A percentile compares a stretch with the other conserved stretches of the same genome.
These are phyloP conservation scores for Macrosiphum euphorbiae DNA, from an alignment of 2,888 invertebrate species.

Conservation along the genomic window DNA sequence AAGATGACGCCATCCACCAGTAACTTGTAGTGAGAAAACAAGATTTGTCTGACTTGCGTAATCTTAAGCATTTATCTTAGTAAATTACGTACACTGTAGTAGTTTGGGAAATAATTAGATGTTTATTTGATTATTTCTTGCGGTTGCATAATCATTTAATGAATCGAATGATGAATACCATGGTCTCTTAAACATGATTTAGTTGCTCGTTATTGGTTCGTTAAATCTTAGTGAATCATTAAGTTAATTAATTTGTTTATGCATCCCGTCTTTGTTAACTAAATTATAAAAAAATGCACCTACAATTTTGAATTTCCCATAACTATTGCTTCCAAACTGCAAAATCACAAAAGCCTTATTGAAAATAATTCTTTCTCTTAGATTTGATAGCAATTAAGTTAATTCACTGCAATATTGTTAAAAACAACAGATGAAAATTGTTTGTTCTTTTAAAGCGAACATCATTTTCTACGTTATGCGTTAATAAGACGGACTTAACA, in stretches of 20 bases:
- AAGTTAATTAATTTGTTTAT: background rate
- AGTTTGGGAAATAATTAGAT: background rate
- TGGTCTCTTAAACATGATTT: background rate
- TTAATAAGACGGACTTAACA: background rate
- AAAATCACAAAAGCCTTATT: background rate
- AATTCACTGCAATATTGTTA: background rate
- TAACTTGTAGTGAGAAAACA: no score
- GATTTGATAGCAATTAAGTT: background rate
- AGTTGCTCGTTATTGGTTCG: background rate
- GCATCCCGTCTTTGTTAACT: background rate
- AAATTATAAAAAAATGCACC: background rate
- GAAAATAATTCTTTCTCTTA: background rate
- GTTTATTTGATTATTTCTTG: background rate
- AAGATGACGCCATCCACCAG: no score
- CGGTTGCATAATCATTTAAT: background rate
- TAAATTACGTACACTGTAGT: background rate
- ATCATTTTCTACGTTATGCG: background rate
- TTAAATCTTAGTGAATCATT: background rate
- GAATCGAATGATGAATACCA: background rate
- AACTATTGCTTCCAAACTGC: background rate
- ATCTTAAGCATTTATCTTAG: background rate
- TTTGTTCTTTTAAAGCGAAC: background rate
- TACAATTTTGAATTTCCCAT: background rate
- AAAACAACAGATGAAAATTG: background rate
- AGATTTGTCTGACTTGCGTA: background rate